Percentiles rank a stretch among this genome's conserved stretches.
phyloP scores from a whole-genome alignment of 2,888 invertebrate genomes.

The Unio delphinus region DNA sequence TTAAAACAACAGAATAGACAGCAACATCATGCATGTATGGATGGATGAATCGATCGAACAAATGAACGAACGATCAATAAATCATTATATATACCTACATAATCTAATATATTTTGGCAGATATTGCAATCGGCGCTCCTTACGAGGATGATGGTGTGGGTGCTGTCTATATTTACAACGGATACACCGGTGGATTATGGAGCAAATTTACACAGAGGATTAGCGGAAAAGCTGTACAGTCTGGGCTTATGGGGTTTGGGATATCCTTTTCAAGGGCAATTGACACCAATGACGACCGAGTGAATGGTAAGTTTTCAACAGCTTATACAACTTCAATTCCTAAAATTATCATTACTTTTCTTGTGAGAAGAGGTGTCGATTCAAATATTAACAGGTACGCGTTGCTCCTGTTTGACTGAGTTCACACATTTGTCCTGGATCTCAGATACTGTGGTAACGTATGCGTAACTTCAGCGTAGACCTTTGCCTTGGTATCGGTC shows the following conservation, averaged over 20 bases:
- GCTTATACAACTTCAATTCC: too few relatives aligned
- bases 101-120: conserved; percentile 8
- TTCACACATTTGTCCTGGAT: too few relatives aligned
- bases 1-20: not conserved
- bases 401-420: too few relatives aligned
- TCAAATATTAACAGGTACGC: too few relatives aligned
- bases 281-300: conserved; percentile 30
- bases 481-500: too few relatives aligned
- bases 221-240: conserved; percentile 13
- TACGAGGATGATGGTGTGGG: conserved; percentile 33
- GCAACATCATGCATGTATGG: not conserved
- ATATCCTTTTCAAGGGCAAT: conserved; percentile 19
- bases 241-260: conserved; percentile 28
- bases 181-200: conserved; percentile 22
- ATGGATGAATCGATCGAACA: too few relatives aligned
- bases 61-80: too few relatives aligned
- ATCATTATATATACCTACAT: too few relatives aligned
- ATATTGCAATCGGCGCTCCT: conserved; percentile 39
- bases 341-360: too few relatives aligned
- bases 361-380: too few relatives aligned
- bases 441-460: too few relatives aligned
- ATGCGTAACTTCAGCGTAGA: too few relatives aligned
- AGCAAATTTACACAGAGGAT: conserved; percentile 31
- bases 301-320: conserved; percentile 19
- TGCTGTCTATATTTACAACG: conserved; percentile 39